Evolutionary conservation across 92 coral and sea anemone species (phyloP).

Genomic region (Porites cylindrica): DNA sequence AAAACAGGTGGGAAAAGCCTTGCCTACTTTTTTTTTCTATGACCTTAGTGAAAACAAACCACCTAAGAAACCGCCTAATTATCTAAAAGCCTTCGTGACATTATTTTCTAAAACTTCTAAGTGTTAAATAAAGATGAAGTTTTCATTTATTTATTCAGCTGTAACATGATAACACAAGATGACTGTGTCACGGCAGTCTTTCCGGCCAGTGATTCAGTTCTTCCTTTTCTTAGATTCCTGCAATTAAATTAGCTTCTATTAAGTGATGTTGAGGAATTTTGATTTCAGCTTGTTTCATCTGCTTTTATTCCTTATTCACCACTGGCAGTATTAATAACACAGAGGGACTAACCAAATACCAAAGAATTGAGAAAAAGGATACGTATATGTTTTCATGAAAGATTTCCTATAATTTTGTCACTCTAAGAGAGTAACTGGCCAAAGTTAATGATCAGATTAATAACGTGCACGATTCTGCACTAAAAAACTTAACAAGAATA

Average conservation of each 20-base stretch:
- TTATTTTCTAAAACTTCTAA: not conserved
- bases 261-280: not conserved
- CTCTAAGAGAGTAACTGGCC: too few relatives aligned
- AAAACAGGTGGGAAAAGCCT: too few relatives aligned
- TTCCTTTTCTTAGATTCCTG: slow-evolving; percentile 43
- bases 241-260: not conserved
- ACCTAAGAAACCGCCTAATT: not conserved
- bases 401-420: too few relatives aligned
- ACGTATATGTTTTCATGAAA: too few relatives aligned
- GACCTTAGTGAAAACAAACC: not conserved
- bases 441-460: too few relatives aligned
- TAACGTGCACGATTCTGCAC: too few relatives aligned
- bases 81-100: not conserved
- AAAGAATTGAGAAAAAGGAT: too few relatives aligned
- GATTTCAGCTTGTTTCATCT: not conserved
- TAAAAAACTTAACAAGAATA: too few relatives aligned
- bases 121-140: not conserved
- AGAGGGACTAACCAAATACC: too few relatives aligned
- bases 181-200: not conserved
- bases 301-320: not conserved
- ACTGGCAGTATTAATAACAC: too few relatives aligned
- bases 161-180: not conserved
- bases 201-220: slow-evolving; percentile 22
- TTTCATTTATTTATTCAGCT: not conserved
- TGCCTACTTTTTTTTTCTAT: too few relatives aligned